Evolutionary conservation across 2,113 vertebrate genomes (phyloP).

Genomic region (Pedetes capensis): DNA sequence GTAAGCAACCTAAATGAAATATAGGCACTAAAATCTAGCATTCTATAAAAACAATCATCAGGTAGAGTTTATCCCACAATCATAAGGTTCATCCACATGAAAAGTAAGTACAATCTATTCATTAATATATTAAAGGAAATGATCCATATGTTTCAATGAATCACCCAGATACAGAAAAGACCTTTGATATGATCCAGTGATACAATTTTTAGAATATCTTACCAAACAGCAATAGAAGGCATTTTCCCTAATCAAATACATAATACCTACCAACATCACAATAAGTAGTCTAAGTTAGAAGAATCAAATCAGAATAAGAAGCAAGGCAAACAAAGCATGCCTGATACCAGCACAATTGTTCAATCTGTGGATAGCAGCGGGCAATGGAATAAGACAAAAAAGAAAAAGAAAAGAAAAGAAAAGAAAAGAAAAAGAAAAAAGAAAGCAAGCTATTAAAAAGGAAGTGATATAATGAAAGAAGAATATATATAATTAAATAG

Average conservation of each 20-base stretch:
- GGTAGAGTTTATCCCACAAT: background rate
- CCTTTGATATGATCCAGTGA: too few relatives aligned
- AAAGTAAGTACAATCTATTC: background rate
- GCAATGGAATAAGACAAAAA: background rate
- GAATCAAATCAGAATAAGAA: background rate
- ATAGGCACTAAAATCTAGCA: background rate
- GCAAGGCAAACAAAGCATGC: rapidly evolving
- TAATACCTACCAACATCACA: background rate
- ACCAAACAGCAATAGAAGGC: background rate
- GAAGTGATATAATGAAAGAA: background rate
- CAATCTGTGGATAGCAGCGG: too few relatives aligned
- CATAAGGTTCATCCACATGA: background rate
- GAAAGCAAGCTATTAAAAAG: background rate
- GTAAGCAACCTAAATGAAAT: background rate
- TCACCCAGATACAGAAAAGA: background rate
- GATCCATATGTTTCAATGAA: background rate
- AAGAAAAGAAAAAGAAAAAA: too few relatives aligned
- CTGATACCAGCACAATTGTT: background rate
- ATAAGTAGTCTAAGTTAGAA: background rate
- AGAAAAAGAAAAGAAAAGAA: too few relatives aligned
- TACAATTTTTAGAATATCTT: background rate
- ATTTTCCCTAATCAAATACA: background rate
- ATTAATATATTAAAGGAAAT: background rate
- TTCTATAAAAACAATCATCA: background rate
- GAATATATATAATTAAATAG: background rate